phyloP scores from a whole-genome alignment of 2,888 invertebrate genomes.

The Ferdinandea cuprea region DNA sequence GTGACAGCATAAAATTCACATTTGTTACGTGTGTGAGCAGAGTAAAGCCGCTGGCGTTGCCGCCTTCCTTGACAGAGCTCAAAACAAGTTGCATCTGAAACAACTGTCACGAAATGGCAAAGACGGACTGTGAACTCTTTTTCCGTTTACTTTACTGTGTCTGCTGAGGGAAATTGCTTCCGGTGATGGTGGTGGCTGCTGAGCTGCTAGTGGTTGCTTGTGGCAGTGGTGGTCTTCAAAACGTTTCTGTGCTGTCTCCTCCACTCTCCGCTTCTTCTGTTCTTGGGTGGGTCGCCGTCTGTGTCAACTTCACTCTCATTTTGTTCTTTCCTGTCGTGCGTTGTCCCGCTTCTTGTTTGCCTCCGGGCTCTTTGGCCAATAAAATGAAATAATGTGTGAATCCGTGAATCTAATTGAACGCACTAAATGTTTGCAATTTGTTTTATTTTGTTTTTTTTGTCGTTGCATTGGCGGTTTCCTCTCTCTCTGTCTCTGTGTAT shows the following conservation, averaged over 20 bases:
- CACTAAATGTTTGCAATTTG: conserved; percentile 56
- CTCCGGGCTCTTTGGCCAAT: conserved; percentile 57
- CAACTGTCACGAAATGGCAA: conserved; percentile 45
- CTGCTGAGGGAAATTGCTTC: conserved; percentile 66
- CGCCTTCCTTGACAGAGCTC: conserved; percentile 42
- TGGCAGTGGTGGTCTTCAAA: too few species aligned
- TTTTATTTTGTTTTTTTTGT: conserved; percentile 15
- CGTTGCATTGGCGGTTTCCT: conserved; percentile 45
- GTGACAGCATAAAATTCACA: conserved; percentile 58
- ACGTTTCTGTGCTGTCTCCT: too few species aligned
- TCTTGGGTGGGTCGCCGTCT: conserved; percentile 7
- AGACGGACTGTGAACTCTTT: conserved; percentile 46
- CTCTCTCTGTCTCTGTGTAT: conserved; percentile 14
- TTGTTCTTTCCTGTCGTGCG: not conserved
- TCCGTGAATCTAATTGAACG: conserved; percentile 71
- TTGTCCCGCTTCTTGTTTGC: not conserved
- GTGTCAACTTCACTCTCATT: conserved; percentile 55
- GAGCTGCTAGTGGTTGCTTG: conserved; percentile 29
- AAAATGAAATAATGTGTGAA: conserved; percentile 70
- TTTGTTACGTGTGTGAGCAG: conserved; percentile 55
- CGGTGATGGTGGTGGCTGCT: conserved; percentile 35
- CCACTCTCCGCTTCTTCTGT: not conserved
- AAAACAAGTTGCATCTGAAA: conserved; percentile 8
- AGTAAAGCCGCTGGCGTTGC: conserved; percentile 16
- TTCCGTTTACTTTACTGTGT: conserved; percentile 54